phyloP scores from a whole-genome alignment of 2,797 vertebrate genomes.

The Leptodactylus fallax region DNA sequence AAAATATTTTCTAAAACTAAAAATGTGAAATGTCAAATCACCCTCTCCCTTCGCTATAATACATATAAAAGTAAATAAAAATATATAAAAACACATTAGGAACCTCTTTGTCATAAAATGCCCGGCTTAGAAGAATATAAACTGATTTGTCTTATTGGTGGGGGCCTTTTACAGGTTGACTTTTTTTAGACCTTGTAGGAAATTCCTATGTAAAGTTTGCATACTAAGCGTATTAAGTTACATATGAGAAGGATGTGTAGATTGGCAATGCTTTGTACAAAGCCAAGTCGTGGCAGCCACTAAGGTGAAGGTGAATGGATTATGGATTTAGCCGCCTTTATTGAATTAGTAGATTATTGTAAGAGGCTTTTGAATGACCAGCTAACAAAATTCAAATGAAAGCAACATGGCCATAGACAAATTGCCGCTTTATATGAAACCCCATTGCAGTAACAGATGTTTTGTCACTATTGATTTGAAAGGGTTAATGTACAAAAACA shows the following conservation, averaged over 20 bases:
- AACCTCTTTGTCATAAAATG: too few relatives aligned
- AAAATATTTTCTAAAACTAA: too few relatives aligned
- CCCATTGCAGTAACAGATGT: neutral
- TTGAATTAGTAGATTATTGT: constrained; percentile 53
- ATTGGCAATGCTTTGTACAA: neutral
- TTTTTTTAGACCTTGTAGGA: too few relatives aligned
- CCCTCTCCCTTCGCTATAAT: too few relatives aligned
- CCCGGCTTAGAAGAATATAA: too few relatives aligned
- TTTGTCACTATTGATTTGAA: neutral
- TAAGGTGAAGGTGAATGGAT: constrained; percentile 56
- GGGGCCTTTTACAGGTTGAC: too few relatives aligned
- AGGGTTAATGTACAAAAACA: neutral
- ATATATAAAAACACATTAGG: too few relatives aligned
- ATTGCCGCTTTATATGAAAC: neutral
- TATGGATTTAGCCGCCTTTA: constrained; percentile 41
- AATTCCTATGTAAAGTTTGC: too few relatives aligned
- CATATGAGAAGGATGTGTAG: neutral
- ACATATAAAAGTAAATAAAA: too few relatives aligned
- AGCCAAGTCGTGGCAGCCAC: neutral
- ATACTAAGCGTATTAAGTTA: too few relatives aligned
- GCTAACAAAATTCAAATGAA: constrained; percentile 42
- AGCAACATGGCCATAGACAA: constrained; percentile 5
- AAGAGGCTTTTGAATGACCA: constrained; percentile 44
- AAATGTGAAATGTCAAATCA: too few relatives aligned
- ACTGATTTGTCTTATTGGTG: too few relatives aligned